Percentiles rank a stretch among this genome's conserved stretches.
phyloP scores from a whole-genome alignment of 2,888 invertebrate genomes.

The Nowickia ferox region DNA sequence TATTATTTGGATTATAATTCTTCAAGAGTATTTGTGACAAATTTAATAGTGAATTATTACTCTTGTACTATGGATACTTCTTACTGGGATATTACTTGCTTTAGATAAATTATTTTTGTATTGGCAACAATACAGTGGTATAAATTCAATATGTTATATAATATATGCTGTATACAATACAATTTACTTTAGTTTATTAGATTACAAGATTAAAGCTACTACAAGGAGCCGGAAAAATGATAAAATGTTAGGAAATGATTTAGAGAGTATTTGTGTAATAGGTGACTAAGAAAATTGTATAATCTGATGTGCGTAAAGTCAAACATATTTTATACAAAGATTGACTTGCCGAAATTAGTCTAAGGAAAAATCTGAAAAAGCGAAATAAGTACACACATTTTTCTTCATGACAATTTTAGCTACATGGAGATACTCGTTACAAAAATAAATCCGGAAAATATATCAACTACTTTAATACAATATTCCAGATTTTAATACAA shows the following conservation, averaged over 20 bases:
- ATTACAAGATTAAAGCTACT: slow-evolving; percentile 55
- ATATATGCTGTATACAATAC: not conserved
- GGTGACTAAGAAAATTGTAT: slow-evolving; percentile 3
- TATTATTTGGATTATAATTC: too few relatives aligned
- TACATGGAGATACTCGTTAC: too few relatives aligned
- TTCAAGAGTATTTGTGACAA: too few relatives aligned
- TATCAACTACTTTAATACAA: too few relatives aligned
- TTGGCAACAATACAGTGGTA: slow-evolving; percentile 46
- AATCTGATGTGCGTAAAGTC: not conserved
- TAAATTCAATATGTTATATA: not conserved
- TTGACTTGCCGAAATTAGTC: not conserved
- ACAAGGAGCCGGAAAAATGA: slow-evolving; percentile 14
- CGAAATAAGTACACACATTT: not conserved
- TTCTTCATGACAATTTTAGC: too few relatives aligned
- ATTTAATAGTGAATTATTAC: too few relatives aligned
- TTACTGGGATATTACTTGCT: slow-evolving; percentile 27
- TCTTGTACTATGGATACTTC: too few relatives aligned
- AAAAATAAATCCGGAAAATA: too few relatives aligned
- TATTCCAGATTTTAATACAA: too few relatives aligned
- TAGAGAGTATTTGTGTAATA: slow-evolving; percentile 12
- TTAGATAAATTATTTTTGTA: slow-evolving; percentile 60
- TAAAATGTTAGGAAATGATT: slow-evolving; percentile 14
- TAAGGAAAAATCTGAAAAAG: not conserved
- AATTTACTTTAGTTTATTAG: slow-evolving; percentile 43
- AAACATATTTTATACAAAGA: not conserved